Evolutionary conservation across 2,113 vertebrate species (phyloP).

Genomic region (Tenrec ecaudatus): DNA sequence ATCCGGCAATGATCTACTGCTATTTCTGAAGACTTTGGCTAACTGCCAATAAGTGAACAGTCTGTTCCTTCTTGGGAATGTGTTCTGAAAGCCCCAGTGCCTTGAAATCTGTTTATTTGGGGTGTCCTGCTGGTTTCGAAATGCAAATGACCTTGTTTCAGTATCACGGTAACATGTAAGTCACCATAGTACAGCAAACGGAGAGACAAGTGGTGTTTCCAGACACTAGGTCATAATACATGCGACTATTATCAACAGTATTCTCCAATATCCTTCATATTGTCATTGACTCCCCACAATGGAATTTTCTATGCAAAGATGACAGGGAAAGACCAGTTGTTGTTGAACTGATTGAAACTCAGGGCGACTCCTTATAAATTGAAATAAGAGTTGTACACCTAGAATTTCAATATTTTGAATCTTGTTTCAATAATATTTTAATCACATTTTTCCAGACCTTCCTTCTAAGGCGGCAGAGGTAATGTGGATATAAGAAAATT

Average conservation of each 20-base stretch:
- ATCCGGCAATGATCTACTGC: too few species aligned
- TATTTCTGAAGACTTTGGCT: too few species aligned
- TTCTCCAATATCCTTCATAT: neutral
- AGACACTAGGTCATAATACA: neutral
- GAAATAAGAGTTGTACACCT: neutral
- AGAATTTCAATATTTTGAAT: neutral
- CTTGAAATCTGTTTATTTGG: too few species aligned
- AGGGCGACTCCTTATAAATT: neutral
- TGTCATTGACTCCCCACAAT: neutral
- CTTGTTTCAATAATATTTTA: neutral
- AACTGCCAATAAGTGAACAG: too few species aligned
- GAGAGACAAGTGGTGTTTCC: neutral
- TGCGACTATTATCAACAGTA: neutral
- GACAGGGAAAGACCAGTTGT: neutral
- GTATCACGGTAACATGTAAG: too few species aligned
- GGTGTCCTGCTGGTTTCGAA: too few species aligned
- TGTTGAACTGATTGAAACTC: neutral
- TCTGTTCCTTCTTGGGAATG: too few species aligned
- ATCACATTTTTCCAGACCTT: neutral
- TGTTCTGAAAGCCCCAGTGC: too few species aligned
- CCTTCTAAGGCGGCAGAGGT: neutral
- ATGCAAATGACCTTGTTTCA: too few species aligned
- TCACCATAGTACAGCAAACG: too few species aligned
- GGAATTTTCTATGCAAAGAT: neutral
- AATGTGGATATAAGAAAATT: neutral